Percentiles rank a stretch among this genome's conserved stretches.
phyloP scores from a whole-genome alignment of 2,113 vertebrate species.

The Plestiodon gilberti region DNA sequence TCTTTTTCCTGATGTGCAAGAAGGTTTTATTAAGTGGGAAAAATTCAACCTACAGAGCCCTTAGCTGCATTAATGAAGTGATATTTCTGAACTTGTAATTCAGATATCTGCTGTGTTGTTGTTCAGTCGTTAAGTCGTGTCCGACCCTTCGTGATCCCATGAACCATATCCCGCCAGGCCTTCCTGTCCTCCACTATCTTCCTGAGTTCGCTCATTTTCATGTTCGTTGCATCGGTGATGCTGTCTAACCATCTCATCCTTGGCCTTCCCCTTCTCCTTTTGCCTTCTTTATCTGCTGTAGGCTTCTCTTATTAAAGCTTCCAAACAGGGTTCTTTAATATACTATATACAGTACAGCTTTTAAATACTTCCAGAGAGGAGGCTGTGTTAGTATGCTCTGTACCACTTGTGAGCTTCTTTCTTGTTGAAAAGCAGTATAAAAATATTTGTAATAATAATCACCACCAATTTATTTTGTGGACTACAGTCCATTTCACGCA shows the following conservation, averaged over 20 bases:
- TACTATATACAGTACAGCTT: not conserved
- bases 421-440: no score
- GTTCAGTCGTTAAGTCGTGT: no score
- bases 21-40: not conserved
- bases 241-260: no score
- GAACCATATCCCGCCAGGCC: no score
- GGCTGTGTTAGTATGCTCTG: no score
- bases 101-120: not conserved
- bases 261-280: no score
- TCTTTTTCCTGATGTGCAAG: not conserved
- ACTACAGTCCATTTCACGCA: not conserved
- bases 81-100: not conserved
- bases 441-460: not conserved
- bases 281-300: no score
- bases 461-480: slow-evolving; percentile 10
- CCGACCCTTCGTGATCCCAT: no score
- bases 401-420: no score
- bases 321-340: not conserved
- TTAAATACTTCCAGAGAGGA: not conserved
- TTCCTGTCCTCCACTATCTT: no score
- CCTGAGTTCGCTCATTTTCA: no score
- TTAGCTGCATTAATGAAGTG: not conserved
- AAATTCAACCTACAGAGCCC: not conserved
- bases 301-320: not conserved
- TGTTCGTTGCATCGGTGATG: no score